Base-by-base conservation (phyloP, 2,113 vertebrate genomes). In the Xenus cinereus region DNA sequence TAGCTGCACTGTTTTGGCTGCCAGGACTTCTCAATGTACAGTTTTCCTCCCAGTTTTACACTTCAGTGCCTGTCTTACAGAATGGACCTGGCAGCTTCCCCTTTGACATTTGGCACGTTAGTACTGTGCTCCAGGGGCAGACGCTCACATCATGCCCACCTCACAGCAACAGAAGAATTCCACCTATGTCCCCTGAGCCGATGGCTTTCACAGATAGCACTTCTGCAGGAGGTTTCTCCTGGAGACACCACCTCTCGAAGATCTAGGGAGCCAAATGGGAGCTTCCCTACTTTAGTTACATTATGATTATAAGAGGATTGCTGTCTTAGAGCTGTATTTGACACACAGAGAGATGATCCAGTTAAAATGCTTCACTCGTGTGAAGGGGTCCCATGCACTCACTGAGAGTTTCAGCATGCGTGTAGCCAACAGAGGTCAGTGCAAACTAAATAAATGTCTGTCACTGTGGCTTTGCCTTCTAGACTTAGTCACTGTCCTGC, bases 391-490 rank as follows among this genome's bases (percentile, higher is more conserved):
- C 48, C 32, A 20, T 5, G 54, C 54, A 5, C 32, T 72, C 37
- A 3, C 26, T 48, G 75, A 37, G 57, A 69, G 67, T 56, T 91
- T 59, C 89, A 83, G 69, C 56, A 24, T 30, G 37, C 7, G 0
- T 26, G 56, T 73, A 87, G 62, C 93, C 95, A 91, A 82, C 56
- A 83, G 92, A 97, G 79, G 95, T 93, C 89, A 87, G 84, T 95
- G 77, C 88, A 90, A 95, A 96, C 94, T 81, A 75, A 93, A 84
- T 50, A 93, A 90, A 92, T 43, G 77, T n/a, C 60, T 93, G 43
- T 71, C 45, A 4, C n/a, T 22, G 37, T 14, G 28, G 8, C 63
- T 72, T 43, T 78, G 30, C 41, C 45, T 39, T 57, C 20, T 7
- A 54, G 46, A 53, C 54, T 67, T 30, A 43, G 17, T 80, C 33